Conservation (phyloP, 2,797 vertebrate species). For the Macrochelys suwanniensis region DNA sequence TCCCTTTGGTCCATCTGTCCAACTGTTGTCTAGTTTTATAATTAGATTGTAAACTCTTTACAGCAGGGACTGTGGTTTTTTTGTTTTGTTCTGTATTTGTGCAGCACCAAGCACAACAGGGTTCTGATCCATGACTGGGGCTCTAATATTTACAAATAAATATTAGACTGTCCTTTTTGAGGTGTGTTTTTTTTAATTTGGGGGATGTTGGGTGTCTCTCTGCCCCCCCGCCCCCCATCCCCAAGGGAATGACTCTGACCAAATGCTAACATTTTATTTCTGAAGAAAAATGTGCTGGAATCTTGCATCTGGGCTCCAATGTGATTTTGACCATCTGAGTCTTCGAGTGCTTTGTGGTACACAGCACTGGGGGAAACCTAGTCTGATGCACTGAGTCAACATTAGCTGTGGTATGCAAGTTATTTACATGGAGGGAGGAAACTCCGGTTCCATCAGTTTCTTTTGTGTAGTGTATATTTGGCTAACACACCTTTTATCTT, state of each 20-base stretch:
- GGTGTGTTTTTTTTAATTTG: too few relatives aligned
- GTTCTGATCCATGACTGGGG: neutral
- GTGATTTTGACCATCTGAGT: neutral
- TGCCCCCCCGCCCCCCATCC: accelerated
- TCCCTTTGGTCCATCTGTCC: neutral
- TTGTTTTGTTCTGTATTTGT: neutral
- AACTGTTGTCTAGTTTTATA: neutral
- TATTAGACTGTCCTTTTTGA: neutral
- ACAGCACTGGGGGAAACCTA: neutral
- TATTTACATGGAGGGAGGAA: slow-evolving; percentile 43
- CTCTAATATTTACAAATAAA: neutral
- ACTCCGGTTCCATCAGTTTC: slow-evolving; percentile 63
- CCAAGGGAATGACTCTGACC: neutral
- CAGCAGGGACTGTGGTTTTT: neutral
- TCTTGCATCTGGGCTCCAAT: neutral
- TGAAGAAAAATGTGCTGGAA: neutral
- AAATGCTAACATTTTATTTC: neutral
- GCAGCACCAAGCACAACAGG: neutral
- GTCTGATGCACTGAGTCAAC: neutral
- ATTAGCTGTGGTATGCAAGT: slow-evolving; percentile 23
- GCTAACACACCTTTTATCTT: slow-evolving; percentile 2
- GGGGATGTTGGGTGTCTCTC: too few relatives aligned
- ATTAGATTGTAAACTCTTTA: neutral
- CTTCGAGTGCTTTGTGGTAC: neutral
- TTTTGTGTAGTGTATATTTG: neutral